These are phyloP conservation scores for Podabrus alpinus DNA, from an alignment of 2,888 invertebrate genomes.

Conservation along the genomic window DNA sequence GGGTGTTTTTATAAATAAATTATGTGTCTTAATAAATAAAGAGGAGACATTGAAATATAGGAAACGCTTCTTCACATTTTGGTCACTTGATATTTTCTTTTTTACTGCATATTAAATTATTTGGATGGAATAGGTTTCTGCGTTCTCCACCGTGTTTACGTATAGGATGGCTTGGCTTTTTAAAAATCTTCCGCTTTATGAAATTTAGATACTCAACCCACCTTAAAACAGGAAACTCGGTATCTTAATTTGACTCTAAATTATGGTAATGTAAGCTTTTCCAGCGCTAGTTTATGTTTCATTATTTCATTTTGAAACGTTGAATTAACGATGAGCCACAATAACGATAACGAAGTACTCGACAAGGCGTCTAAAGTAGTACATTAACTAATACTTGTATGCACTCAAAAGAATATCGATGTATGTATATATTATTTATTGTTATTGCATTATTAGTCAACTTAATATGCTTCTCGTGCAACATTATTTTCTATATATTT, in stretches of 20 bases:
- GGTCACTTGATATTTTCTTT: background rate
- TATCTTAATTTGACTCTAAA: slow-evolving; percentile 17
- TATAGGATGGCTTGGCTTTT: background rate
- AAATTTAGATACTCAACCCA: slow-evolving; percentile 5
- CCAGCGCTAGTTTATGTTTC: slow-evolving; percentile 7
- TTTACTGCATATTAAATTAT: background rate
- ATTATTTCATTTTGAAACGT: background rate
- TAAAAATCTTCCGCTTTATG: slow-evolving; percentile 5
- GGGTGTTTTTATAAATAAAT: background rate
- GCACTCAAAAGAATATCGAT: slow-evolving; percentile 13
- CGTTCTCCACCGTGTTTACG: background rate
- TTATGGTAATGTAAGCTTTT: slow-evolving; percentile 11
- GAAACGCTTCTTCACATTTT: background rate
- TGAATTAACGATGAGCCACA: slow-evolving; percentile 7
- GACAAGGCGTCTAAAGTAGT: background rate
- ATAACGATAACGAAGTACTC: slow-evolving; percentile 4
- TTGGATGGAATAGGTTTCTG: background rate
- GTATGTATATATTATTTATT: slow-evolving; percentile 20
- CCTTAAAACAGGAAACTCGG: slow-evolving; percentile 7
- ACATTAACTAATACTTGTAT: slow-evolving; percentile 4
- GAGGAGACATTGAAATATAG: background rate
- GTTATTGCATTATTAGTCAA: slow-evolving; percentile 17
- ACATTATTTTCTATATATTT: slow-evolving; percentile 13
- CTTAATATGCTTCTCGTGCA: slow-evolving; percentile 14
- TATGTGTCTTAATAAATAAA: background rate